Evolutionary conservation across 2,113 vertebrate genomes (phyloP).

Genomic region (Polypterus bichir): DNA sequence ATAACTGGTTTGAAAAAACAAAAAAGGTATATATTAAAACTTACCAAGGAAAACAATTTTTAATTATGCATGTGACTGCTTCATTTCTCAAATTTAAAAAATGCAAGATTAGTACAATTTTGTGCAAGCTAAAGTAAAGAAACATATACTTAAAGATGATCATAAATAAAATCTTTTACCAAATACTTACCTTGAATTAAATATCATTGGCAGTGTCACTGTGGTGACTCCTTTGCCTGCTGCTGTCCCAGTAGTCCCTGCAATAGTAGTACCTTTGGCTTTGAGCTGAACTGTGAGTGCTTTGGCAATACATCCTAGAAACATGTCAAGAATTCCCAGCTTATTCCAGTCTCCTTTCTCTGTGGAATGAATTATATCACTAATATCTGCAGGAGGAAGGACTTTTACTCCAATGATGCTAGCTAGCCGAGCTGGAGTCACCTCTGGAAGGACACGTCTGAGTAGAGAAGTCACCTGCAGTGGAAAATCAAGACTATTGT

Average conservation of each 20-base stretch:
- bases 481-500: neutral
- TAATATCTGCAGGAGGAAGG: constrained; percentile 92
- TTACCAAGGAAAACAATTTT: no score
- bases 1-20: constrained; percentile 51
- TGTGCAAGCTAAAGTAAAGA: no score
- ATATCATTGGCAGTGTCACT: constrained; percentile 93
- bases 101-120: no score
- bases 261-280: constrained; percentile 91
- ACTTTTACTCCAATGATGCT: constrained; percentile 95
- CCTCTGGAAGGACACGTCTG: constrained; percentile 86
- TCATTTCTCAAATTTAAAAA: no score
- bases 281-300: constrained; percentile 96
- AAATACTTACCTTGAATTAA: constrained; percentile 79
- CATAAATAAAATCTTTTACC: constrained; percentile 9
- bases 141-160: no score
- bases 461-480: constrained; percentile 85
- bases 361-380: constrained; percentile 96
- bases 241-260: constrained; percentile 76
- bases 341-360: constrained; percentile 98
- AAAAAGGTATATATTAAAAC: no score
- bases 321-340: constrained; percentile 93
- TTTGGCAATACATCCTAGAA: constrained; percentile 95
- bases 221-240: constrained; percentile 96
- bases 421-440: constrained; percentile 83
- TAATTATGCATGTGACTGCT: no score